Percentiles rank a stretch among this genome's conserved stretches.
Evolutionary conservation across 2,888 invertebrate genomes (phyloP).

Genomic region (Allophyes oxyacanthae): DNA sequence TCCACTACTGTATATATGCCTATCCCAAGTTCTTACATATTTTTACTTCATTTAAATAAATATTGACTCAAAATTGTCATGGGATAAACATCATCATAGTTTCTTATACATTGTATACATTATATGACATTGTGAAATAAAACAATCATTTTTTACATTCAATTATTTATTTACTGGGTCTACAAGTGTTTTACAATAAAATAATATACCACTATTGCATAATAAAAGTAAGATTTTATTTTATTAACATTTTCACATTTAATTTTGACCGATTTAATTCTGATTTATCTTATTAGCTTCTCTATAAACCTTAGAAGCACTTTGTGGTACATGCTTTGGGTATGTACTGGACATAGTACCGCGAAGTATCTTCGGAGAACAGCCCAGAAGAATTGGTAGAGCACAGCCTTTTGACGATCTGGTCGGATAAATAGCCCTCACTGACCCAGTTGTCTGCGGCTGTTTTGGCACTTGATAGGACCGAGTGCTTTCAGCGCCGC

Average conservation of each 20-base stretch:
- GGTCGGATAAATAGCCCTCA: slow-evolving; percentile 57
- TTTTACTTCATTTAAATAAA: no score
- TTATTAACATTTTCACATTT: slow-evolving; percentile 10
- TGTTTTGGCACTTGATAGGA: slow-evolving; percentile 23
- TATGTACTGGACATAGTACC: slow-evolving; percentile 51
- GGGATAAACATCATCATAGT: no score
- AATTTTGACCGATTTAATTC: slow-evolving; percentile 5
- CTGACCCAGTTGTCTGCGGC: slow-evolving; percentile 10
- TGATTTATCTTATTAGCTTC: neutral
- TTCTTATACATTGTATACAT: no score
- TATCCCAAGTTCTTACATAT: no score
- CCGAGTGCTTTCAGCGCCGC: slow-evolving; percentile 47
- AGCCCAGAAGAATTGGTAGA: slow-evolving; percentile 69
- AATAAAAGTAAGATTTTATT: no score
- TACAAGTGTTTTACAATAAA: no score
- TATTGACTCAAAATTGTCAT: no score
- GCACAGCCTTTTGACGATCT: slow-evolving; percentile 54
- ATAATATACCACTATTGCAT: no score
- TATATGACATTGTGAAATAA: no score
- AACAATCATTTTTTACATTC: neutral
- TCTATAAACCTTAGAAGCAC: slow-evolving; percentile 20
- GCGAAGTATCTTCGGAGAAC: slow-evolving; percentile 66
- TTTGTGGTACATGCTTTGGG: slow-evolving; percentile 17
- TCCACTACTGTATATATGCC: no score
- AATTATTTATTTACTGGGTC: slow-evolving; percentile 20